phyloP scores from a whole-genome alignment of 2,888 invertebrate species.

The Pyrrhia umbra region DNA sequence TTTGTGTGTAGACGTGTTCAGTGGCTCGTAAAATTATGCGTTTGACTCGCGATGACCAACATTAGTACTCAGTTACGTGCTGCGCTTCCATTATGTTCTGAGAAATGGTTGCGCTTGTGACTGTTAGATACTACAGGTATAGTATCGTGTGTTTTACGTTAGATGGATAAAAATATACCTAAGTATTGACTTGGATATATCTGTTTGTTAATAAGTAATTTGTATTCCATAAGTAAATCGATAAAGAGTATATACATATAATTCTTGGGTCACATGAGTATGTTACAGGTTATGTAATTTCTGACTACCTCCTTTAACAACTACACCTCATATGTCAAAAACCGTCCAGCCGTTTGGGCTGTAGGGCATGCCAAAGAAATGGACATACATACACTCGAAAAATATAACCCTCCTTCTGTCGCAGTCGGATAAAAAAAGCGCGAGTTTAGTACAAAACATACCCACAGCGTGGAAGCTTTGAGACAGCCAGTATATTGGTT shows the following conservation, averaged over 20 bases:
- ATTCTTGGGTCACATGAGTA: too few species aligned
- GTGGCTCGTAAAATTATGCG: constrained; percentile 76
- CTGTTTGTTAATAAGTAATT: not conserved
- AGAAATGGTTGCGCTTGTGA: constrained; percentile 64
- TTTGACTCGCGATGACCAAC: constrained; percentile 69
- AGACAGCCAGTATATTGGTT: not conserved
- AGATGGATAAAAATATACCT: not conserved
- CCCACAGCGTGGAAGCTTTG: not conserved
- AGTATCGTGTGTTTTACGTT: constrained; percentile 67
- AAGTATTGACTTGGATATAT: not conserved
- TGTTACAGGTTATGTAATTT: too few species aligned
- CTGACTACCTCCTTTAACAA: too few species aligned
- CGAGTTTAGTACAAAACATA: too few species aligned
- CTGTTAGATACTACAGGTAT: constrained; percentile 53
- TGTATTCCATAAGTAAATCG: not conserved
- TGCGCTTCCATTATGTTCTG: constrained; percentile 67
- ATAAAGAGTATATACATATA: too few species aligned
- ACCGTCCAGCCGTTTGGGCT: too few species aligned
- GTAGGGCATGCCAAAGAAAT: too few species aligned
- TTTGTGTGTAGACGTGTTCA: constrained; percentile 69
- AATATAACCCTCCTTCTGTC: too few species aligned
- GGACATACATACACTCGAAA: too few species aligned
- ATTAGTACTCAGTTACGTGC: constrained; percentile 67
- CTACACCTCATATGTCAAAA: too few species aligned
- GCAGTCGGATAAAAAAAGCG: too few species aligned